Percentiles rank a stretch among this genome's conserved stretches.
Conservation (phyloP, 2,888 invertebrate genomes). For the Eilema depressum region DNA sequence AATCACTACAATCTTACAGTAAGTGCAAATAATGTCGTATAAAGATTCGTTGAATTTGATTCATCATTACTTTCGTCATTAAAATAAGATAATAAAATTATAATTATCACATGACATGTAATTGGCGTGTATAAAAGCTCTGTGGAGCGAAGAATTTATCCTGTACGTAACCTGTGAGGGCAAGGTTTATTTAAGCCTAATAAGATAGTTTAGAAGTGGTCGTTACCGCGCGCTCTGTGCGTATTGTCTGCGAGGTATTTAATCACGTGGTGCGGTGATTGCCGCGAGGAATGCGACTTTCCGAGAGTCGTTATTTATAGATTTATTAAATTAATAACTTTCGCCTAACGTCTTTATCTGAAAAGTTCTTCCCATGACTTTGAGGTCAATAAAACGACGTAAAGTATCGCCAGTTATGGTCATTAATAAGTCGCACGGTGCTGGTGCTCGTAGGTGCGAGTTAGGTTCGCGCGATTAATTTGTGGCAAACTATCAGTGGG, state of each 20-base stretch:
- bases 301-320: neutral
- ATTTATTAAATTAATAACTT: slow-evolving; percentile 20
- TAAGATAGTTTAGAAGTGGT: neutral
- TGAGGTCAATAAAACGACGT: slow-evolving; percentile 28
- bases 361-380: slow-evolving; percentile 27
- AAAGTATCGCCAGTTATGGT: slow-evolving; percentile 18
- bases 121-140: neutral
- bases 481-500: neutral
- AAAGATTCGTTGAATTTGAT: no score
- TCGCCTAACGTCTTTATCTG: slow-evolving; percentile 19
- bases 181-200: neutral
- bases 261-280: neutral
- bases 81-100: no score
- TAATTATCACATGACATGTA: no score
- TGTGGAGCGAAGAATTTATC: neutral
- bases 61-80: no score
- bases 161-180: neutral
- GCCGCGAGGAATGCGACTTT: neutral
- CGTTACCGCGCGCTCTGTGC: neutral
- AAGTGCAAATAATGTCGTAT: no score
- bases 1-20: no score
- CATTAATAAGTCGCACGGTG: slow-evolving; percentile 26
- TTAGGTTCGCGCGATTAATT: neutral
- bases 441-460: neutral
- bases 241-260: neutral